phyloP scores from a whole-genome alignment of 2,797 vertebrate species.

The Limosa lapponica region DNA sequence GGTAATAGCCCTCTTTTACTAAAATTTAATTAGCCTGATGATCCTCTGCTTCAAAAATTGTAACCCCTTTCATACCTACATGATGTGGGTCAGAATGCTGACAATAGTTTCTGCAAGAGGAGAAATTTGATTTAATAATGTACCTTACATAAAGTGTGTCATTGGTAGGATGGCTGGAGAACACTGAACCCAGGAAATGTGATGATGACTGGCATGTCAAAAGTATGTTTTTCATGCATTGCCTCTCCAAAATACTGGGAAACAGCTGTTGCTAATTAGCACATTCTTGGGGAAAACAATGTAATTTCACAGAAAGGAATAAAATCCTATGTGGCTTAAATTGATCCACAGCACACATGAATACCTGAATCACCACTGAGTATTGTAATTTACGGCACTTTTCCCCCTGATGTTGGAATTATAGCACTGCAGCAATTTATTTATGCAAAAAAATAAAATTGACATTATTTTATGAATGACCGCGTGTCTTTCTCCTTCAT shows the following conservation, averaged over 20 bases:
- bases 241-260: neutral
- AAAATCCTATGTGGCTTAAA: neutral
- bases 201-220: neutral
- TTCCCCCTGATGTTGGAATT: neutral
- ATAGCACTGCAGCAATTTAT: neutral
- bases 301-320: neutral
- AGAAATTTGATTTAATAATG: neutral
- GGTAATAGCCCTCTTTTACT: neutral
- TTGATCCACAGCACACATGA: neutral
- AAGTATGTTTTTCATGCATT: neutral
- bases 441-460: neutral
- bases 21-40: neutral
- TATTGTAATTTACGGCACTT: neutral
- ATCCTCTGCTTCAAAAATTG: neutral
- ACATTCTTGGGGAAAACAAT: neutral
- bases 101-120: neutral
- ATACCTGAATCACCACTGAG: neutral
- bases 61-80: neutral
- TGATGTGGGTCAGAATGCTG: neutral
- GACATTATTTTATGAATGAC: neutral
- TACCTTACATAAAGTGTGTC: neutral
- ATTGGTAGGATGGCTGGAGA: neutral
- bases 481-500: neutral
- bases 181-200: neutral
- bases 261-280: neutral